A percentile compares a stretch with the other conserved stretches of the same genome.
Conservation (phyloP, 2,888 invertebrate species). For the Drosophila emarginata region DNA sequence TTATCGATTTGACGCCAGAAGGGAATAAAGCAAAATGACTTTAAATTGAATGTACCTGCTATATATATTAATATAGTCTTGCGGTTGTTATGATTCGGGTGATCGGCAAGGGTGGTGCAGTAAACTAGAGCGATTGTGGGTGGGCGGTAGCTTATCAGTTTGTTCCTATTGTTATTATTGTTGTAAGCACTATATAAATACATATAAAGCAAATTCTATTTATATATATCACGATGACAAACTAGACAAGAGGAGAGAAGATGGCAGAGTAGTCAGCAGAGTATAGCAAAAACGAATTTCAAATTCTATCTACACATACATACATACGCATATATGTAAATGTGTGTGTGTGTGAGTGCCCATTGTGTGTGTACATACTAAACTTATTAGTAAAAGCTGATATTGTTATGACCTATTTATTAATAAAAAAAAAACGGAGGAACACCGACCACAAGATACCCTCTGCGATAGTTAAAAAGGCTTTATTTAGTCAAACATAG, state of each 20-base stretch:
- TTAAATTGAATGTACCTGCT: no score
- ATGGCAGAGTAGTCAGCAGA: neutral
- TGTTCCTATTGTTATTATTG: slow-evolving; percentile 4
- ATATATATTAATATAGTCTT: neutral
- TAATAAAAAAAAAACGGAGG: neutral
- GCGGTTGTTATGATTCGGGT: neutral
- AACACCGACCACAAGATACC: neutral
- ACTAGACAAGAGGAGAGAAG: neutral
- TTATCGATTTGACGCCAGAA: no score
- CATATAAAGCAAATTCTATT: slow-evolving; percentile 2
- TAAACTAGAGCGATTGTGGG: slow-evolving; percentile 14
- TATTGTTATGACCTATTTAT: slow-evolving; percentile 14
- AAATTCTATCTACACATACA: slow-evolving; percentile 1
- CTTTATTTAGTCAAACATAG: no score
- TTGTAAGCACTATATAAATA: slow-evolving; percentile 14
- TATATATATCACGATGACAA: slow-evolving; percentile 4
- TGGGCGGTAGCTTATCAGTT: slow-evolving; percentile 1
- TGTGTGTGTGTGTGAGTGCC: neutral
- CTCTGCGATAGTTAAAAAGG: no score
- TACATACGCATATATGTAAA: neutral
- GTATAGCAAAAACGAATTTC: slow-evolving; percentile 6
- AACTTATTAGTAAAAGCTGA: slow-evolving; percentile 8
- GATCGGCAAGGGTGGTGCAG: neutral
- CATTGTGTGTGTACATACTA: neutral
- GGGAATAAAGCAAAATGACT: no score